A percentile compares a stretch with the other conserved stretches of the same genome.
Evolutionary conservation across 2,797 vertebrate genomes (phyloP).

Genomic region (Siniperca scherzeri): DNA sequence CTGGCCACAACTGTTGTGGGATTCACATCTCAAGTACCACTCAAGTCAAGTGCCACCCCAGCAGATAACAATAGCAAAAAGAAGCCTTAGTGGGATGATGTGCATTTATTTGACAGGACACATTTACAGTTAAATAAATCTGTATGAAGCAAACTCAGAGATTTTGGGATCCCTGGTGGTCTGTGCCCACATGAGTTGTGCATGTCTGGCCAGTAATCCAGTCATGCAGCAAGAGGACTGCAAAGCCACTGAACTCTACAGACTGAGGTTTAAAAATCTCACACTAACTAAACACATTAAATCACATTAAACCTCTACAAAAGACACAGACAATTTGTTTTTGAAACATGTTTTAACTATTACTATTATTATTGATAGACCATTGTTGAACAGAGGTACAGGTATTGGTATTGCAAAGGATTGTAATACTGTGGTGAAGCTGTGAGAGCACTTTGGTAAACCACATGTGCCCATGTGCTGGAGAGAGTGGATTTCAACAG

Average conservation of each 20-base stretch:
- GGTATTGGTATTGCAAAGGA: constrained; percentile 77
- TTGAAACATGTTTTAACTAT: constrained; percentile 75
- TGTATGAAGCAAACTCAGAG: neutral
- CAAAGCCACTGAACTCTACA: neutral
- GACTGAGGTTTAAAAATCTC: neutral
- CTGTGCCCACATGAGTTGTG: neutral
- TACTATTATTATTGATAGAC: constrained; percentile 75
- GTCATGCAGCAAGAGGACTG: neutral
- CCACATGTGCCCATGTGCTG: constrained; percentile 64
- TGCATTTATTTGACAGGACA: constrained; percentile 4
- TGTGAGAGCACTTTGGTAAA: constrained; percentile 79
- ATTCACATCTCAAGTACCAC: constrained; percentile 22
- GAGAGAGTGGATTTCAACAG: constrained; percentile 61
- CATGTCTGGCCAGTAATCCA: neutral
- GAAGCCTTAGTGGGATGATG: neutral
- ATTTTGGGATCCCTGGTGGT: neutral
- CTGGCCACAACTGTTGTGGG: neutral
- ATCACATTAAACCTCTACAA: neutral
- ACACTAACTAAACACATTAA: neutral
- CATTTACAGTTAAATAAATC: neutral
- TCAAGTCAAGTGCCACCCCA: constrained; percentile 32
- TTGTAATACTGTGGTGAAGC: constrained; percentile 77
- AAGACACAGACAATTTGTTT: constrained; percentile 39
- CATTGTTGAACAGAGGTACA: constrained; percentile 83
- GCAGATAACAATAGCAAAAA: constrained; percentile 25